phyloP scores from a whole-genome alignment of 2,888 invertebrate genomes.

The Neocrepidodera transversa region DNA sequence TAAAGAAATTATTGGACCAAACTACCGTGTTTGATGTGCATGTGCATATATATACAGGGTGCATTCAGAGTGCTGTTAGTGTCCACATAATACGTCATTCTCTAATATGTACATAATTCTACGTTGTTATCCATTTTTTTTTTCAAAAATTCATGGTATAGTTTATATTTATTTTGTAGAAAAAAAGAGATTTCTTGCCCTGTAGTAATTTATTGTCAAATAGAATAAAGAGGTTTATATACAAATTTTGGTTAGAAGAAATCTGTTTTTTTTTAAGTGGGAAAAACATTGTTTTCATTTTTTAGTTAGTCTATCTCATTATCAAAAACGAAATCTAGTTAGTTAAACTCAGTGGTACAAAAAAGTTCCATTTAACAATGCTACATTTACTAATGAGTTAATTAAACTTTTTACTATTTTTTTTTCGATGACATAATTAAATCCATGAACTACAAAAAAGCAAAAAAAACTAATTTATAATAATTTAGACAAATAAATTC shows the following conservation, averaged over 20 bases:
- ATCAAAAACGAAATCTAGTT: constrained; percentile 3
- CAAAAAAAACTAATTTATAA: constrained; percentile 26
- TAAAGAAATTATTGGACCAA: constrained; percentile 11
- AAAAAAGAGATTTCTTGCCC: constrained; percentile 44
- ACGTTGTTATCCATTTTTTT: constrained; percentile 30
- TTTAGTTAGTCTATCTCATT: constrained; percentile 10
- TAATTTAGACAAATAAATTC: constrained; percentile 24
- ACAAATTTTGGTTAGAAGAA: constrained; percentile 31
- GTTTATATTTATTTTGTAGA: constrained; percentile 12
- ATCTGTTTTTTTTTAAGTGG: constrained; percentile 21
- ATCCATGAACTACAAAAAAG: constrained; percentile 33
- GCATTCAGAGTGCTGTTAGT: constrained; percentile 45
- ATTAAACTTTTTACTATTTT: constrained; percentile 17
- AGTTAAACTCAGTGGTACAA: constrained; percentile 17
- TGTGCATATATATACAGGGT: constrained; percentile 49
- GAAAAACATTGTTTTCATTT: constrained; percentile 3
- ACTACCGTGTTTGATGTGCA: constrained; percentile 45
- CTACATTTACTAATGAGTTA: constrained; percentile 24
- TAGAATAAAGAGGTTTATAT: constrained; percentile 21
- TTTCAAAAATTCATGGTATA: constrained; percentile 21
- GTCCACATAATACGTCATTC: constrained; percentile 40
- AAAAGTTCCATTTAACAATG: constrained; percentile 28
- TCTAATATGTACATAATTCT: constrained; percentile 39
- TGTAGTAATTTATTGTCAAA: constrained; percentile 41
- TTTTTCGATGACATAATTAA: too few relatives aligned